Base-by-base conservation (phyloP, 2,797 vertebrate genomes). In the Natrix natrix region DNA sequence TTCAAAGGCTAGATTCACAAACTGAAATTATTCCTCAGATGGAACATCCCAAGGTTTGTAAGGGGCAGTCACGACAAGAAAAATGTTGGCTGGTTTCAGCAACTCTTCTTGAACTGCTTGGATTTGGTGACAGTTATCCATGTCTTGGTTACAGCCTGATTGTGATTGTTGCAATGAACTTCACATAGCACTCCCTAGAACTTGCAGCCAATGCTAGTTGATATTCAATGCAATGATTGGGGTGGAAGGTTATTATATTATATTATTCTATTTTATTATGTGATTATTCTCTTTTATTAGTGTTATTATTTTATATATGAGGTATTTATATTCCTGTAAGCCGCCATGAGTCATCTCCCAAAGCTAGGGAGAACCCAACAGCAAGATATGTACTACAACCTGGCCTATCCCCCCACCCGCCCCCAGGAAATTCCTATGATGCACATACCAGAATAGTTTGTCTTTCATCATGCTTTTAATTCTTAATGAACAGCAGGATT, bases 371-470 rank as follows among this genome's bases (percentile, higher is more conserved):
- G 20, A 83, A 83, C 37, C 37, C 74, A 83, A 78, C 37, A 83
- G 74, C 74, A 83, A 83, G 10, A 11, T 83, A 48, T 83, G 74
- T 83, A 83, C 20, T 11, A 83, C 37, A 48, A 12, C 37, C 20
- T 83, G 37, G 20, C 10, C 8, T 43, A 0, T 52, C 6, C 55
- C 55, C 13, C 0, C 11, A 0, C 13, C 55, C 12, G 13, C 0
- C 13, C 8, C 37, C 4, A 24, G 20, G 74, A 83, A 83, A 83
- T 83, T 83, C 10, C 1, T 83, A 48, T 83, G 37, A 83, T 83
- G 37, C 20, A 48, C 10, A 83, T 83, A 83, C 20, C 22, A 78
- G 20, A 43, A 20, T 74, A 74, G n/a, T 74, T 69, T 37, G 16
- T 37, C 16, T 74, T 74, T 74, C 69, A 37, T 37, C 69, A 17